phyloP scores from a whole-genome alignment of 2,888 invertebrate genomes.

The Balanococcus diminutus region DNA sequence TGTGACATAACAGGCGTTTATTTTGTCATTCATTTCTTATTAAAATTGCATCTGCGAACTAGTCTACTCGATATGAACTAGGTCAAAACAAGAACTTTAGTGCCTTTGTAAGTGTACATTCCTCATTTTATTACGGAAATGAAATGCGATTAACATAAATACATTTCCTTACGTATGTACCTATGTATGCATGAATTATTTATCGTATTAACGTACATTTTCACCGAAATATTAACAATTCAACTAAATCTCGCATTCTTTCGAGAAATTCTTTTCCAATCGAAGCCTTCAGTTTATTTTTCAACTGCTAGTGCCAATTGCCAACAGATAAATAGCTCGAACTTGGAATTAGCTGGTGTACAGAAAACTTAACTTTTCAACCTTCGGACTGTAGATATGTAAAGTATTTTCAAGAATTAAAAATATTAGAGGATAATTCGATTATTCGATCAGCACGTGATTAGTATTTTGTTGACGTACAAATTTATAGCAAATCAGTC shows the following conservation, averaged over 20 bases:
- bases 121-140: constrained; percentile 35
- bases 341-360: neutral
- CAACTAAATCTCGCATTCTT: neutral
- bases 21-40: neutral
- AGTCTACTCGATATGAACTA: neutral
- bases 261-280: neutral
- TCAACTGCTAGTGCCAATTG: neutral
- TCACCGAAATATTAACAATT: neutral
- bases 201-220: neutral
- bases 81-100: constrained; percentile 29
- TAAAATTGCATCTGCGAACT: constrained; percentile 16
- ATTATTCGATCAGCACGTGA: neutral
- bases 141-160: constrained; percentile 20
- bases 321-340: neutral
- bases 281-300: neutral
- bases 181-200: constrained; percentile 12
- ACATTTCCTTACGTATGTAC: constrained; percentile 1
- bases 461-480: neutral
- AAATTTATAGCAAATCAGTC: neutral
- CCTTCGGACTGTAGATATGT: too few species aligned
- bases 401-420: neutral
- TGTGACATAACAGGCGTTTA: neutral
- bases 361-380: too few species aligned
- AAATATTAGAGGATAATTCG: neutral
- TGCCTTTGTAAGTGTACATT: constrained; percentile 12